Base-by-base conservation (phyloP, 1,140 invertebrate species). In the Formica exsecta region DNA sequence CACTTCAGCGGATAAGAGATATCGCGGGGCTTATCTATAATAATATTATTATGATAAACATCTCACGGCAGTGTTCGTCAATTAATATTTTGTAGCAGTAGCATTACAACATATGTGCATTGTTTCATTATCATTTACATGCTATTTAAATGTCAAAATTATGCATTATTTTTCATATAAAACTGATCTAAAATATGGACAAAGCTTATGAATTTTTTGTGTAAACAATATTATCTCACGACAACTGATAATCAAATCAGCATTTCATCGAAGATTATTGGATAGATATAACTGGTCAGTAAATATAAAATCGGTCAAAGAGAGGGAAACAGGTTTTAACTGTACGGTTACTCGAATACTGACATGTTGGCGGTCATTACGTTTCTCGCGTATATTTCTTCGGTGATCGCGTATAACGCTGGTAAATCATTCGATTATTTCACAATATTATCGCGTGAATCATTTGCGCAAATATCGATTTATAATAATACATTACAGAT, bases 291-390 rank as follows among this genome's bases (percentile, higher is more conserved):
- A 80, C 16, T 5, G 2, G 8, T 86, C 13, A 19, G 71, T 16
- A 7, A 54, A 32, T 86, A 86, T 86, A 86, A 80, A 83, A 81
- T 36, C 13, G 36, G 54, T 9, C 9, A 22, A 25, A 62, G 22
- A 36, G 29, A 22, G n/a, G 11, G 19, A 36, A 44, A n/a, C 38
- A 25, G 6, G 16, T 11, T 79, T 70, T 57, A n/a, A 51, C 9
- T 5, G 38, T 44, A 32, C 11, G n/a, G 51, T 9, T 9, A 13
- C 1, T 48, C 22, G 25, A 48, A 7, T 16, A 8, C 38, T 3
- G 32, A 38, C 61, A 87, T 87, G 73, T 75, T 62, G 57, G 1
- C 1, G 41, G 0, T 77, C 8, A n/a, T 71, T 51, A 8, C 38
- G 3, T 41, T 77, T 57, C 44, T 85, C 25, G 22, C 61, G 11